Conservation (phyloP, 2,113 vertebrate genomes). For the Oreotrochilus melanogaster region DNA sequence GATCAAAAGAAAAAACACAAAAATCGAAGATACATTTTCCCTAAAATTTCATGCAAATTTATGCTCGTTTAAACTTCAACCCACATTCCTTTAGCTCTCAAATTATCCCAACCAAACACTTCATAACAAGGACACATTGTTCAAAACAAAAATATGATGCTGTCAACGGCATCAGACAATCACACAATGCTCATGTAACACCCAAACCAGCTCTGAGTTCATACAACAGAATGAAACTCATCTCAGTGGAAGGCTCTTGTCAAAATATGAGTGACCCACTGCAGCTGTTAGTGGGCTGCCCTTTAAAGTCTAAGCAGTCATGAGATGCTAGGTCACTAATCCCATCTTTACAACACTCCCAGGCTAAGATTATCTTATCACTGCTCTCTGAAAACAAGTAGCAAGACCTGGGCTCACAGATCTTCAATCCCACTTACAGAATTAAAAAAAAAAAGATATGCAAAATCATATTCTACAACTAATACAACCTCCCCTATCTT, state of each 20-base stretch:
- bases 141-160: not conserved
- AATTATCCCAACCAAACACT: constrained; percentile 42
- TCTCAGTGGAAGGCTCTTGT: not conserved
- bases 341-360: not conserved
- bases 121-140: constrained; percentile 7
- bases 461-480: not conserved
- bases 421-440: not conserved
- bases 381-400: not conserved
- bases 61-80: constrained; percentile 61
- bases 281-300: not conserved
- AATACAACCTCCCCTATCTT: not conserved
- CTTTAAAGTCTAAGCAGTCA: not conserved
- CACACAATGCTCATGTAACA: not conserved
- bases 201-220: not conserved
- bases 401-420: not conserved
- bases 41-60: constrained; percentile 44
- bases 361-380: not conserved
- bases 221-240: not conserved
- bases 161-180: not conserved
- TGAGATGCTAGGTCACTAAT: not conserved
- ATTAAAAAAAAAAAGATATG: not conserved
- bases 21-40: not conserved
- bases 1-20: not conserved
- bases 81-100: constrained; percentile 39
- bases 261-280: not conserved